Evolutionary conservation across 2,888 invertebrate genomes (phyloP), one percentile per base, ranked within the genome.

Genomic region (Clitarchus hookeri): DNA sequence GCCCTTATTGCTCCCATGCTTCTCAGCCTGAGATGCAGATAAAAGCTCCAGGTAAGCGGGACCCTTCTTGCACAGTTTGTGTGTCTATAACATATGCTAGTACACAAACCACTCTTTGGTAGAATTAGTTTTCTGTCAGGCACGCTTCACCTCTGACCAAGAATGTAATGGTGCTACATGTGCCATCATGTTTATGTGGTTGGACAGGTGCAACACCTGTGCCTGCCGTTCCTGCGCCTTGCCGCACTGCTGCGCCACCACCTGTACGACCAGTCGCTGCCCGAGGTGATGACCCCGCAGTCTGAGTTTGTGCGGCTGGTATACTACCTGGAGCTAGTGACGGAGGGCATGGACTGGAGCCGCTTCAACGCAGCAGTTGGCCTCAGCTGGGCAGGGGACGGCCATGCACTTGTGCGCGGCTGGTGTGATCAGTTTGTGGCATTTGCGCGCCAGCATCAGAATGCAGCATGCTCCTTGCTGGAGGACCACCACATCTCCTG

Each of bases 161-260:
- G 36, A n/a, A 36, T 36, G 4, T 36, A 3, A 36, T 36, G 36
- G 36, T 36, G 4, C 36, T 36, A 36, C 36, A 36, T 36, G 36
- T 36, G 36, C 36, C 48, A 6, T 0, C 48, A 83, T 13, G 19
- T 79, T 2, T 48, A 8, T n/a, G 0, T 78, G 48, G 36, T 84
- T 79, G 86, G 87, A 12, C 92, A 96, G 93, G 93, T 98, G 86
- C 96, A 97, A 91, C 94, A 95, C 88, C 92, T 97, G 87, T 96
- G 97, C 90, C 92, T 98, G 88, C 97, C 97, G 26, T 98, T 96
- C 91, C 92, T 98, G 88, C 94, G 98, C 83, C 94, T 98, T 84
- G 96, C 97, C 4, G 94, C 97, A 0, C 92, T 98, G 12, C 92
- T 98, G 85, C 94, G 96, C 84, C 95, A 96, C 91, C 97, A 98